Evolutionary conservation across 2,797 vertebrate species (phyloP).

Genomic region (Sebastes taczanowskii): DNA sequence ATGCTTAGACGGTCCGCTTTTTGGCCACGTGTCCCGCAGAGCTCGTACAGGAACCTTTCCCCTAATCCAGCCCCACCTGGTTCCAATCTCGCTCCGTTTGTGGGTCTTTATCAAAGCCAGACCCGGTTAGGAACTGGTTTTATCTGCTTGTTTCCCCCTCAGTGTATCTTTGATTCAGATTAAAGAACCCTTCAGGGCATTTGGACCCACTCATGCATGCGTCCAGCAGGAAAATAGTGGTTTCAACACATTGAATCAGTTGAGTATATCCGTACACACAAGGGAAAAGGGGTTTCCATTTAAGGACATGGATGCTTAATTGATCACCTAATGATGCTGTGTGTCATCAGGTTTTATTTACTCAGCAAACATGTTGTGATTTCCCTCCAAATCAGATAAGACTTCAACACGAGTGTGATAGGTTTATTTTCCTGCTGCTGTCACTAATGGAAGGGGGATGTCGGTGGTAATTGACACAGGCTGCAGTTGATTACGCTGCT

Average conservation of each 20-base stretch:
- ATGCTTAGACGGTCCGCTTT: constrained; percentile 20
- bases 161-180: constrained; percentile 66
- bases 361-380: constrained; percentile 14
- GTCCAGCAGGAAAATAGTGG: constrained; percentile 32
- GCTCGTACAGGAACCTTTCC: constrained; percentile 16
- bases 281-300: neutral
- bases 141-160: constrained; percentile 66
- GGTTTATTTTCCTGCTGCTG: constrained; percentile 11
- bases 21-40: constrained; percentile 30
- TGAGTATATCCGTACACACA: constrained; percentile 9
- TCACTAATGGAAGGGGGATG: constrained; percentile 41
- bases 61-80: constrained; percentile 65
- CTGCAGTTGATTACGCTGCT: constrained; percentile 65
- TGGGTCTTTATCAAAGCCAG: constrained; percentile 73
- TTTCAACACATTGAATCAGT: constrained; percentile 51
- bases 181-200: constrained; percentile 45
- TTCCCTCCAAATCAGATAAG: constrained; percentile 32
- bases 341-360: constrained; percentile 34
- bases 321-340: constrained; percentile 6
- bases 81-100: constrained; percentile 63
- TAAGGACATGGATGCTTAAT: constrained; percentile 10
- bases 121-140: constrained; percentile 65
- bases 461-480: constrained; percentile 49
- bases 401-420: neutral
- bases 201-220: constrained; percentile 15